Evolutionary conservation across 1,140 invertebrate species (phyloP), one percentile per base, ranked within the genome.

Genomic region (Cyphomyrmex costatus): DNA sequence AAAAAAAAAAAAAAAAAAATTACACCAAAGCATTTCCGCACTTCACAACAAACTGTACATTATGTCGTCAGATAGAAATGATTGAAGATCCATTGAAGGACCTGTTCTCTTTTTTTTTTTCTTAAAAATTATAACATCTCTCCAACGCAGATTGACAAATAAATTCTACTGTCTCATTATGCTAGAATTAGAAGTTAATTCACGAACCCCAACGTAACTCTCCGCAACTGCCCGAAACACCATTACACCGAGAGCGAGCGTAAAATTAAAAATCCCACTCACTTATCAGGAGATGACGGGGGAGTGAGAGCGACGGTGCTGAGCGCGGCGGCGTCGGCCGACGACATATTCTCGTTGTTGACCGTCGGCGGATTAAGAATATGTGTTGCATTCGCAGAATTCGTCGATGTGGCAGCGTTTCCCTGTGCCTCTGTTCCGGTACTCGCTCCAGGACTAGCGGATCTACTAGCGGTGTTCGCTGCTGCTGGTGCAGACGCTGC

Each of bases 211-310:
- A 83, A 83, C 79, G 53, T 36, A 73, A 83, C 79, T 83, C 68
- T 83, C 79, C 68, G 79, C 79, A 70, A 80, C 51, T 82, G 53
- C 79, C 79, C 79, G 68, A 83, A 74, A 46, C 79, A 83, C 68
- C 53, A 53, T 49, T 83, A 83, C 68, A 83, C 53, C 36, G 27
- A 84, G 24, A 70, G 49, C 66, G 27, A 82, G 79, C 71, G 49
- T 92, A 92, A 91, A 93, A 92, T 86, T 92, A 93, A 86, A 93
- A 93, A 92, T 85, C 93, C 93, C 92, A 95, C 96, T 95, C 95
- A 96, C 96, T 96, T 96, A 94, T 96, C 96, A 88, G 96, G 96
- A 92, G 96, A 96, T 94, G 94, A 95, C 88, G 96, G 96, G 86
- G 96, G 96, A 91, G 96, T 96, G 88, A 96, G 94, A 87, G 95